These are phyloP conservation scores for Bombus affinis DNA, from an alignment of 1,140 invertebrate species.

Conservation along the genomic window DNA sequence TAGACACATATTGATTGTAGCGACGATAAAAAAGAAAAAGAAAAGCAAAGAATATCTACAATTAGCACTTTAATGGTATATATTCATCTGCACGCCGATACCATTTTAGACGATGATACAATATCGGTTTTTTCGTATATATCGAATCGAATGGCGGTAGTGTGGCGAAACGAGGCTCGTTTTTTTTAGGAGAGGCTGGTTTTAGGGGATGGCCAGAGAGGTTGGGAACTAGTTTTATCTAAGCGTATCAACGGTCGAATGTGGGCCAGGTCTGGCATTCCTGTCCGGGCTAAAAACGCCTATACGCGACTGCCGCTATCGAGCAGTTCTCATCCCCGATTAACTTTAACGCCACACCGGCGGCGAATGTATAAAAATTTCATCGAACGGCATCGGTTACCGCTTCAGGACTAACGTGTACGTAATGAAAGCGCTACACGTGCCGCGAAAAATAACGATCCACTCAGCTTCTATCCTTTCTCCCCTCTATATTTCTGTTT, in stretches of 20 bases:
- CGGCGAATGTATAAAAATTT: conserved; percentile 62
- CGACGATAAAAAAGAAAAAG: not conserved
- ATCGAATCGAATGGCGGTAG: conserved; percentile 52
- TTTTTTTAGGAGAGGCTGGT: not conserved
- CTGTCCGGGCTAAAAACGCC: conserved; percentile 30
- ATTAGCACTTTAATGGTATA: conserved; percentile 52
- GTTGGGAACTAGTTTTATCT: conserved; percentile 60
- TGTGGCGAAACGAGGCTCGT: conserved; percentile 21
- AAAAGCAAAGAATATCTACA: too few species aligned
- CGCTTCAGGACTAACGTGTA: conserved; percentile 26
- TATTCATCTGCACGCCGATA: conserved; percentile 62
- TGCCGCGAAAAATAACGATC: conserved; percentile 57
- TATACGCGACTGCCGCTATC: conserved; percentile 48
- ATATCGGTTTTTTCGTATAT: conserved; percentile 52
- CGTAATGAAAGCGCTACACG: conserved; percentile 54
- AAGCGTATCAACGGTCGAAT: conserved; percentile 49
- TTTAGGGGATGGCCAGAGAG: conserved; percentile 4
- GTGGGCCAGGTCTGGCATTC: conserved; percentile 39
- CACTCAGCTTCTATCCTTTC: not conserved
- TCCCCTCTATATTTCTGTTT: too few species aligned
- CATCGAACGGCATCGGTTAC: conserved; percentile 55
- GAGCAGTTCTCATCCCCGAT: conserved; percentile 63
- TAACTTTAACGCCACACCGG: conserved; percentile 55
- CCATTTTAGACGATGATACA: conserved; percentile 65
- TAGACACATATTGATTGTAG: not conserved